Evolutionary conservation across 2,888 invertebrate genomes (phyloP).

Genomic region (Ariolimax columbianus): DNA sequence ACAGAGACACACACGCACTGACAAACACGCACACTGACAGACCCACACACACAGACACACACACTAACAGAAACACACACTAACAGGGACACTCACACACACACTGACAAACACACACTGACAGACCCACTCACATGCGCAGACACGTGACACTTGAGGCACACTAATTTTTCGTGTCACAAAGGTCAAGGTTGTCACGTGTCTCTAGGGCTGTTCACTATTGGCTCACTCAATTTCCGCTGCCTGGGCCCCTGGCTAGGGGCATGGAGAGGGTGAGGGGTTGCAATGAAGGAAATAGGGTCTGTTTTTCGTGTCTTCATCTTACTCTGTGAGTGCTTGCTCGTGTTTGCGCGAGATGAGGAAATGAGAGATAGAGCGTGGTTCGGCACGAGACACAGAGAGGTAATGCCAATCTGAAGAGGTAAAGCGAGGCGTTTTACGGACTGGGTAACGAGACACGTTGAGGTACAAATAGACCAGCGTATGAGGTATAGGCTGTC

Average conservation of each 20-base stretch:
- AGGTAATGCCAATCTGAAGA: neutral
- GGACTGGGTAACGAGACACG: no score
- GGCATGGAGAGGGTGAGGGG: neutral
- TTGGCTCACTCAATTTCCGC: neutral
- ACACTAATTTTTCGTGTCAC: neutral
- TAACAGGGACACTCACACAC: no score
- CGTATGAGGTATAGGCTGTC: no score
- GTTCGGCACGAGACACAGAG: neutral
- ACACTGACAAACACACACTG: no score
- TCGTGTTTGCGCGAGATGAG: neutral
- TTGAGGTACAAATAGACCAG: no score
- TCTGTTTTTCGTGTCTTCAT: neutral
- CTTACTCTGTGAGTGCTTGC: neutral
- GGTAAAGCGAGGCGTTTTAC: no score
- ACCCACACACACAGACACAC: no score
- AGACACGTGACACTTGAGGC: no score
- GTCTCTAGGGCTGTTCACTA: neutral
- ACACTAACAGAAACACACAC: no score
- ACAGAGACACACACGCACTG: no score
- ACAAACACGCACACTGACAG: no score
- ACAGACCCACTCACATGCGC: no score
- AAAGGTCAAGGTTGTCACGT: neutral
- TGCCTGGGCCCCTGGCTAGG: neutral
- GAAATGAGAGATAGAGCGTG: neutral
- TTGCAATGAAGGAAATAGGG: neutral